These are phyloP conservation scores for Barbus barbus DNA, from an alignment of 2,113 vertebrate species.

Conservation along the genomic window DNA sequence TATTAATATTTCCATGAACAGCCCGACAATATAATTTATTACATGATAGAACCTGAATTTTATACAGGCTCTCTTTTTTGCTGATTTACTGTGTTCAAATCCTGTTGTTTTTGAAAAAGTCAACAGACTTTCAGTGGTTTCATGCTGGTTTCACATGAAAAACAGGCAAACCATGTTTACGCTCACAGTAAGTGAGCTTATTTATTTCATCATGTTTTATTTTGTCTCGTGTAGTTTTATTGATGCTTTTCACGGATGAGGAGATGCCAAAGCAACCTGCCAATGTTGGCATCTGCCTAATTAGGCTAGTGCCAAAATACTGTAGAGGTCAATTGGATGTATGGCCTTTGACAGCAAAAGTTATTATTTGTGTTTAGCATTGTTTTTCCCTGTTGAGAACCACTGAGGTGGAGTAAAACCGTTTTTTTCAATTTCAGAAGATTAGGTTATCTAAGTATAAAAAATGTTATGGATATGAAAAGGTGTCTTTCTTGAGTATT, in stretches of 20 bases:
- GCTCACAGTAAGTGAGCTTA: background rate
- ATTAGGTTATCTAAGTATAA: background rate
- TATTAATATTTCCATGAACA: background rate
- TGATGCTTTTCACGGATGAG: background rate
- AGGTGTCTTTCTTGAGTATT: background rate
- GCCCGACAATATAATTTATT: background rate
- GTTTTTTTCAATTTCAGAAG: background rate
- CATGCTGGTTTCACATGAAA: too few species aligned
- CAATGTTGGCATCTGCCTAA: background rate
- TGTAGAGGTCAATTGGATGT: background rate
- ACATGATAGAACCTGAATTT: background rate
- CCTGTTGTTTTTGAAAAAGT: too few species aligned
- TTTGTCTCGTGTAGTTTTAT: background rate
- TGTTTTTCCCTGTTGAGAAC: background rate
- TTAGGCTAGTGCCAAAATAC: background rate
- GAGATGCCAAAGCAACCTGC: background rate
- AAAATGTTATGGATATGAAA: background rate
- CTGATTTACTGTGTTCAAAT: too few species aligned
- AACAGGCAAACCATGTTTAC: background rate
- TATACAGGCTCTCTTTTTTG: too few species aligned
- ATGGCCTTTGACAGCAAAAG: background rate
- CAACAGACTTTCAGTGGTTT: background rate
- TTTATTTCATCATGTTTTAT: background rate
- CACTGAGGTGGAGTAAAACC: background rate
- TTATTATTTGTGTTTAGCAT: background rate